Evolutionary conservation across 2,797 vertebrate genomes (phyloP).

Genomic region (Rhabdophis nuchalis): DNA sequence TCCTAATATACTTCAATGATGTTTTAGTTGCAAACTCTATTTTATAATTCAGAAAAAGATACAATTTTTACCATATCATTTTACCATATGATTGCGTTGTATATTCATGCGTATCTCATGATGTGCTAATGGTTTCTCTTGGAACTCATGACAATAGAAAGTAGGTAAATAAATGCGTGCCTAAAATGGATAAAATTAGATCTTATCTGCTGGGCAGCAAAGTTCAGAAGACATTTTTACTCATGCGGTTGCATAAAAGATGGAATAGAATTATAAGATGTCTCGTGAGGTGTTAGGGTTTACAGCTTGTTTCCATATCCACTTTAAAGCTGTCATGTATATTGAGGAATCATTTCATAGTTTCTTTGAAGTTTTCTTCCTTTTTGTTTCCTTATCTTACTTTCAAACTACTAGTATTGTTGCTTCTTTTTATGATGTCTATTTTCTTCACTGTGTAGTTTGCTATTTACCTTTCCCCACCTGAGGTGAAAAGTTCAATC

Average conservation of each 20-base stretch:
- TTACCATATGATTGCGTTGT: neutral
- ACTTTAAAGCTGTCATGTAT: neutral
- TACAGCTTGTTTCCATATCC: neutral
- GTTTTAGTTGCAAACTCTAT: neutral
- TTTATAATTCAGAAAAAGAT: neutral
- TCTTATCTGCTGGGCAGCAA: neutral
- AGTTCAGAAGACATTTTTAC: neutral
- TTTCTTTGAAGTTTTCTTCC: neutral
- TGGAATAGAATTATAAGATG: neutral
- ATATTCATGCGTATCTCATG: neutral
- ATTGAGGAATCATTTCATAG: neutral
- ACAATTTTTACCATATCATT: neutral
- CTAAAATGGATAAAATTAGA: neutral
- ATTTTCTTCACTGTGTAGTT: neutral
- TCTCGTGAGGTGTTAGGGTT: neutral
- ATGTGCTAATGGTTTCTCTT: neutral
- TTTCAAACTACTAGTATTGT: neutral
- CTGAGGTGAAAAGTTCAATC: neutral
- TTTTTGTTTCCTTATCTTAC: neutral
- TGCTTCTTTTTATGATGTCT: neutral
- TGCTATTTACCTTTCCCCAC: neutral
- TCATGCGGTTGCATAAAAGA: neutral
- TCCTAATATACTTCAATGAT: neutral
- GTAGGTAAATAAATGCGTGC: neutral
- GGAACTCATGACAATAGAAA: neutral